phyloP scores from a whole-genome alignment of 2,113 vertebrate genomes.

The Lagopus muta region DNA sequence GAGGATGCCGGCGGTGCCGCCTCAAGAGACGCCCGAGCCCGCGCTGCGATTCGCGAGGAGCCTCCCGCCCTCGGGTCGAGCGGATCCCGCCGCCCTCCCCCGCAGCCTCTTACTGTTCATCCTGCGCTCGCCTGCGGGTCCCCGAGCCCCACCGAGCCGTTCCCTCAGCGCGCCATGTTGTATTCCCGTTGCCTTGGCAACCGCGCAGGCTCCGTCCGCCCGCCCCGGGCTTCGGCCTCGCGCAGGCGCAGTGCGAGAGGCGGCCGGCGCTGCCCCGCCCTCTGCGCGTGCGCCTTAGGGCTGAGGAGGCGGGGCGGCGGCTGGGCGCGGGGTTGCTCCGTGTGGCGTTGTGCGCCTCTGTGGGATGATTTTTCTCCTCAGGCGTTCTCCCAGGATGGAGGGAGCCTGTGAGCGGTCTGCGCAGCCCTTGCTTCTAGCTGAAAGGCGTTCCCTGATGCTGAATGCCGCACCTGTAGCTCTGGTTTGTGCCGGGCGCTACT shows the following conservation, averaged over 20 bases:
- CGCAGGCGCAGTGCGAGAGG: not conserved
- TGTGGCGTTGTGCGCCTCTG: fast-evolving
- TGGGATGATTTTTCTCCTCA: too few relatives aligned
- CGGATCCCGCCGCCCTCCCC: not conserved
- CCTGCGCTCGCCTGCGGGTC: not conserved
- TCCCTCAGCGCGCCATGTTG: slow-evolving; percentile 70
- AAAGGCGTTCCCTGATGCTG: fast-evolving
- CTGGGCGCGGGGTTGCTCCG: fast-evolving
- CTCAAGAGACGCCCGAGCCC: not conserved
- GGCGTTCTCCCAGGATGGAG: too few relatives aligned
- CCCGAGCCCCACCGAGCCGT: not conserved
- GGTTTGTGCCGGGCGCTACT: not conserved
- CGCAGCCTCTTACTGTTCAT: slow-evolving; percentile 74
- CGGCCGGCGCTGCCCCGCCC: not conserved
- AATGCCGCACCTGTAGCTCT: not conserved
- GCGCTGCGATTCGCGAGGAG: too few relatives aligned
- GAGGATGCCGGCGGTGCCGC: not conserved
- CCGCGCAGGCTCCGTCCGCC: slow-evolving; percentile 5
- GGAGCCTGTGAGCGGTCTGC: fast-evolving
- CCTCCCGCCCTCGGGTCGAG: not conserved
- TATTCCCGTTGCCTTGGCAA: slow-evolving; percentile 77
- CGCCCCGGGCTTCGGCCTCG: not conserved
- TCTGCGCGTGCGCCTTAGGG: not conserved
- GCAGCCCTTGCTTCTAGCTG: too few relatives aligned
- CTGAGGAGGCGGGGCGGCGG: too few relatives aligned